Evolutionary conservation across 2,113 vertebrate genomes (phyloP).

Genomic region (Heterotilapia buettikoferi): DNA sequence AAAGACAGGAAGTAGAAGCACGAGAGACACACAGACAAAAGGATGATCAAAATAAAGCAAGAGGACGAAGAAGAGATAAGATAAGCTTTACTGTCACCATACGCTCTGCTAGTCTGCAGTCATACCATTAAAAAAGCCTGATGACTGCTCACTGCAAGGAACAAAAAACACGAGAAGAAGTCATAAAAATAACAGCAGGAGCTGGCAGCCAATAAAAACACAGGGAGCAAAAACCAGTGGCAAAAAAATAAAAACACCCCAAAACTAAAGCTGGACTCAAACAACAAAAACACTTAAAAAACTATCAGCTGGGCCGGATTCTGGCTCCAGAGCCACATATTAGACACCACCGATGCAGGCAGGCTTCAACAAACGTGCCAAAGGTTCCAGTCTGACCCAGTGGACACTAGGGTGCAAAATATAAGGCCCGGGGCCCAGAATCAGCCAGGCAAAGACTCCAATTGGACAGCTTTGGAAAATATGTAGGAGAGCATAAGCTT

Average conservation of each 20-base stretch:
- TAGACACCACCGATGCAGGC: background rate
- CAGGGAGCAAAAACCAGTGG: background rate
- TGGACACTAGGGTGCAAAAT: background rate
- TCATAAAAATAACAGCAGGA: background rate
- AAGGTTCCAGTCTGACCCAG: background rate
- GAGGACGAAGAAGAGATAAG: background rate
- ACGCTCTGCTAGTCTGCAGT: rapidly evolving
- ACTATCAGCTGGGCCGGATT: background rate
- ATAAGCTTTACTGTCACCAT: background rate
- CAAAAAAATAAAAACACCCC: background rate
- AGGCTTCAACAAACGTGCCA: background rate
- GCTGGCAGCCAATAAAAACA: background rate
- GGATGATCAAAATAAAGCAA: background rate
- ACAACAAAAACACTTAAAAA: background rate
- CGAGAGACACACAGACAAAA: background rate
- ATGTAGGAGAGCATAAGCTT: background rate
- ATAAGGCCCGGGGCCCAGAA: background rate
- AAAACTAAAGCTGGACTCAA: background rate
- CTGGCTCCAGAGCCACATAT: background rate
- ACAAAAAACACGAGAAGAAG: background rate
- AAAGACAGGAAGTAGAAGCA: background rate
- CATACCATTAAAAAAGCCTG: background rate
- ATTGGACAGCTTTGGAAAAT: rapidly evolving
- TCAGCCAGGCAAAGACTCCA: background rate
- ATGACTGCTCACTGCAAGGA: background rate